Evolutionary conservation across 1,140 invertebrate genomes (phyloP).

Genomic region (Eufriesea mexicana): DNA sequence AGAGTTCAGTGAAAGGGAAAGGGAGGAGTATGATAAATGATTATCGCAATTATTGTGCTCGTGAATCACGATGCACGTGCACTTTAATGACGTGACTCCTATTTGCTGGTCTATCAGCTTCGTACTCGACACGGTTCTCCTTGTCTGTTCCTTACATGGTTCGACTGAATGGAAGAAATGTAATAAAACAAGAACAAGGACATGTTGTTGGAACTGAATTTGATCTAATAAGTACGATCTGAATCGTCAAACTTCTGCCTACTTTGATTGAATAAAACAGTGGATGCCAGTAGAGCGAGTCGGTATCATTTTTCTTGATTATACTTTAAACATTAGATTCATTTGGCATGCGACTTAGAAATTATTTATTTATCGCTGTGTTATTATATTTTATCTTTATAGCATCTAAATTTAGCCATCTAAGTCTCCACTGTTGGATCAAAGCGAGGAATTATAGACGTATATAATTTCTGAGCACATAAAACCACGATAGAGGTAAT

Average conservation of each 20-base stretch:
- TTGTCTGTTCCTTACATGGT: slow-evolving; percentile 13
- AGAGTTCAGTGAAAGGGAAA: not conserved
- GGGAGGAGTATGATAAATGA: slow-evolving; percentile 21
- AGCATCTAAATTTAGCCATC: too few species aligned
- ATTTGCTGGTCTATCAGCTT: slow-evolving; percentile 10
- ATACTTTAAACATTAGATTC: too few species aligned
- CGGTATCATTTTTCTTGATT: not conserved
- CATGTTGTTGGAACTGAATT: not conserved
- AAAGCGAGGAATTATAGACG: too few species aligned
- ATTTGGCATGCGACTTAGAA: too few species aligned
- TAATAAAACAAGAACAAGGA: not conserved
- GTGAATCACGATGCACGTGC: slow-evolving; percentile 43
- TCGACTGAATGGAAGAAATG: not conserved
- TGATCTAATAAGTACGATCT: not conserved
- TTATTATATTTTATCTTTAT: too few species aligned
- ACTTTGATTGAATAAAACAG: not conserved
- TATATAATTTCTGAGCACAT: too few species aligned
- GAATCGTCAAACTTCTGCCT: slow-evolving; percentile 1
- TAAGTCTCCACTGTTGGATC: too few species aligned
- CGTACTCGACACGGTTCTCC: not conserved
- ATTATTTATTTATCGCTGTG: too few species aligned
- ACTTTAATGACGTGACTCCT: slow-evolving; percentile 23
- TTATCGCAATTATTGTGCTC: slow-evolving; percentile 29
- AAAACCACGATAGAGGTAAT: too few species aligned
- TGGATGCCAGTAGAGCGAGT: not conserved